These are phyloP conservation scores for Okapia johnstoni DNA, from an alignment of 2,113 vertebrate species.

Conservation along the genomic window DNA sequence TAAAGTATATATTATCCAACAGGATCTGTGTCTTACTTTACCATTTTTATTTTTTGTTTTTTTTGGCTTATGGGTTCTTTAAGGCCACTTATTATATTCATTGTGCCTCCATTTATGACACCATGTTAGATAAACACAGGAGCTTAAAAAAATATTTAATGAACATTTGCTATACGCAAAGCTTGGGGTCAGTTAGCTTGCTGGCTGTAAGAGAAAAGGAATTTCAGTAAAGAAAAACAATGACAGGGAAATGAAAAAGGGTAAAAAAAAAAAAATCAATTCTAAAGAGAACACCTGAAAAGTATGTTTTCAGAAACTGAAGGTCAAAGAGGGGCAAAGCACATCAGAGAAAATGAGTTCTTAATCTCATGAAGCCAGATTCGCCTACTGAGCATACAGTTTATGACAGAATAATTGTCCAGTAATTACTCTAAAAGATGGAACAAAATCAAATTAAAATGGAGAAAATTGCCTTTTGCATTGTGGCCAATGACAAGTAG, in stretches of 20 bases:
- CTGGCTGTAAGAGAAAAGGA: neutral
- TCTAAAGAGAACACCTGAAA: constrained; percentile 29
- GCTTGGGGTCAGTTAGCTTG: neutral
- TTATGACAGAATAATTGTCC: constrained; percentile 70
- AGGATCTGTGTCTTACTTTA: neutral
- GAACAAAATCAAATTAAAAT: constrained; percentile 64
- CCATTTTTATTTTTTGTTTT: neutral
- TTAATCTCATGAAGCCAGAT: constrained; percentile 60
- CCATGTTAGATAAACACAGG: neutral
- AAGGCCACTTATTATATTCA: neutral
- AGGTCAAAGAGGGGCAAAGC: constrained; percentile 44
- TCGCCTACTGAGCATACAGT: constrained; percentile 27
- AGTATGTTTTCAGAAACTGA: constrained; percentile 45
- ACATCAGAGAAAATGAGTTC: constrained; percentile 50
- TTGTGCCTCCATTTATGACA: neutral
- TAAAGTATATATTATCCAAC: neutral
- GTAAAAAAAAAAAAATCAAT: neutral
- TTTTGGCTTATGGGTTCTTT: neutral
- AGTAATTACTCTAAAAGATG: constrained; percentile 59
- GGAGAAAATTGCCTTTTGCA: constrained; percentile 51
- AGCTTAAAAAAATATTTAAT: neutral
- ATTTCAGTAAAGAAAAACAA: neutral
- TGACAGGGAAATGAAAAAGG: neutral
- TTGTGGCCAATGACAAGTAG: constrained; percentile 27
- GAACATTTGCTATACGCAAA: neutral